Evolutionary conservation across 1,140 invertebrate species (phyloP).

Genomic region (Rhyacophila brunnea): DNA sequence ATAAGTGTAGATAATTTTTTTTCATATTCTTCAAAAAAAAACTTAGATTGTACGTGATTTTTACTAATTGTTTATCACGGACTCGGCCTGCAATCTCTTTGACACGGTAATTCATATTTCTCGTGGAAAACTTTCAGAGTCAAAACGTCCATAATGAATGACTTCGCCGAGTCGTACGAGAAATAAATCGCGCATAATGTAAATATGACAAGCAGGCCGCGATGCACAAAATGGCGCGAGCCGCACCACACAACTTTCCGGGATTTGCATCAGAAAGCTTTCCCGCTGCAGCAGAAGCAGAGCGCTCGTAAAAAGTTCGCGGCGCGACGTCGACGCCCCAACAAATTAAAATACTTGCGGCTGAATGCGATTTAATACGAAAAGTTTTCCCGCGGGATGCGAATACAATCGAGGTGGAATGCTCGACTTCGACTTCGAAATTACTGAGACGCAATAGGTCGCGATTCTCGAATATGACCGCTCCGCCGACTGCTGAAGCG

Average conservation of each 20-base stretch:
- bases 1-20: too few relatives aligned
- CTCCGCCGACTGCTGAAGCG: neutral
- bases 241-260: constrained; percentile 2
- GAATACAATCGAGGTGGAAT: constrained; percentile 10
- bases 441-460: neutral
- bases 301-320: constrained; percentile 25
- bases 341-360: constrained; percentile 32
- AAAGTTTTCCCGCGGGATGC: constrained; percentile 13
- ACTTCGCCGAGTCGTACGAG: too few relatives aligned
- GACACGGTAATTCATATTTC: too few relatives aligned
- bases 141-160: too few relatives aligned
- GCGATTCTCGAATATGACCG: neutral
- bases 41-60: too few relatives aligned
- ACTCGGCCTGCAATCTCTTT: too few relatives aligned
- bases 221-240: too few relatives aligned
- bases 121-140: too few relatives aligned
- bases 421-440: neutral
- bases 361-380: constrained; percentile 27
- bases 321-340: constrained; percentile 11
- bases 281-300: constrained; percentile 8
- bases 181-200: too few relatives aligned
- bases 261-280: constrained; percentile 31
- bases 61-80: too few relatives aligned
- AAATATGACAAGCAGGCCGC: too few relatives aligned
- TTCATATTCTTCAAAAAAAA: too few relatives aligned